Base-by-base conservation (phyloP, 2,888 invertebrate species). In the Lithophane ornitopus region DNA sequence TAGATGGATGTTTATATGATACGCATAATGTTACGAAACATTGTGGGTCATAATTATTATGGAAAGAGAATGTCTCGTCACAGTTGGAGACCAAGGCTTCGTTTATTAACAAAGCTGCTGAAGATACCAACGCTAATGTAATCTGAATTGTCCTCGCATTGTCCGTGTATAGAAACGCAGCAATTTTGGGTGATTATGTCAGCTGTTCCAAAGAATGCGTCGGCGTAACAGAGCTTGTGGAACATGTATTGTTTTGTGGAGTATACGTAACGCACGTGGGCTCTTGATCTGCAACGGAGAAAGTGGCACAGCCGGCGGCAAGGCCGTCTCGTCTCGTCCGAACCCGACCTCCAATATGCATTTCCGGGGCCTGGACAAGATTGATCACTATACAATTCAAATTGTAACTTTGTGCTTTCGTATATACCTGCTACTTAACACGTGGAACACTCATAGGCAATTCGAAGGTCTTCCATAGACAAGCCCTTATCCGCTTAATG, bases 301-400 rank as follows among this genome's bases (percentile, higher is more conserved):
- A 96, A 96, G 96, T 96, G 91, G 94, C 93, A 94, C 95, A 95
- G 93, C 94, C 94, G 91, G 85, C 93, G 94, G 95, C 96, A 96
- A 96, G 96, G 96, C 94, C 95, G 94, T 93, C 92, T 90, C 89
- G 91, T 90, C 89, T 90, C 90, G 92, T 90, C 92, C 88, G 94
- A 94, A 95, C 94, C 88, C 94, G 95, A 95, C 95, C 96, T 96
- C 94, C 91, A 87, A 87, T 85, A 84, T 88, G 85, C 89, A 90
- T 91, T 94, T 96, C 95, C 95, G 94, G 94, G 91, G 91, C 90
- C 89, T 90, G 89, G 89, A 86, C 87, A 88, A 86, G 83, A 83
- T 74, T 76, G 69, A 83, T 80, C 72, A 71, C 74, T 78, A 69
- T 49, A 34, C 2, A 46, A 63, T n/a, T 46, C 12, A 22, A 22